Conservation (phyloP, 1,140 invertebrate species). For the Capitella teleta region DNA sequence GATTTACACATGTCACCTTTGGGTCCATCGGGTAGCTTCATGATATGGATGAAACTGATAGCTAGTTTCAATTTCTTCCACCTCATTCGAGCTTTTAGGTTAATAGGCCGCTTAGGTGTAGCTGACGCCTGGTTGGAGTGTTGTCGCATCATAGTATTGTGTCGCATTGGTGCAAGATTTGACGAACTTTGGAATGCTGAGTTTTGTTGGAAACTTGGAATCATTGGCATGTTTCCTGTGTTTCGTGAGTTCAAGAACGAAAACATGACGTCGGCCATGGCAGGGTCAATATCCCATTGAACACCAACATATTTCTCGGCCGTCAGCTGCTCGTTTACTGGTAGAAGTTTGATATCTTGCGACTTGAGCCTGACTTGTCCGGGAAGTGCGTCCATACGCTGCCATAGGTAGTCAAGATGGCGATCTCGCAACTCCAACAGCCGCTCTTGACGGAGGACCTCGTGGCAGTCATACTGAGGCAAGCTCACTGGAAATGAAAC, state of each 20-base stretch:
- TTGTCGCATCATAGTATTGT: neutral
- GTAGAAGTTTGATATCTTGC: constrained; percentile 5
- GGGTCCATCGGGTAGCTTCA: constrained; percentile 11
- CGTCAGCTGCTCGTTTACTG: constrained; percentile 9
- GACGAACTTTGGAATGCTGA: neutral
- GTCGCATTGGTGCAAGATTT: neutral
- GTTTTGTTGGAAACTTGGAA: too few relatives aligned
- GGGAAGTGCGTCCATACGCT: neutral
- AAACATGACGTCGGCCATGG: constrained; percentile 4
- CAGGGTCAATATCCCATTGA: constrained; percentile 9
- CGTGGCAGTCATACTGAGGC: constrained; percentile 10
- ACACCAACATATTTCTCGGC: constrained; percentile 9
- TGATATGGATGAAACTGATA: constrained; percentile 7
- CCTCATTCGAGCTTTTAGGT: neutral
- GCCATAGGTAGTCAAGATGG: constrained; percentile 9
- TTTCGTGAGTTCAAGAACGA: too few relatives aligned
- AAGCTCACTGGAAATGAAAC: constrained; percentile 9
- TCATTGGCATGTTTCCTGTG: too few relatives aligned
- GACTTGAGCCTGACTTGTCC: constrained; percentile 3
- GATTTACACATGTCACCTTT: constrained; percentile 11
- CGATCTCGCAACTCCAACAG: constrained; percentile 10
- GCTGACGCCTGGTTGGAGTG: neutral
- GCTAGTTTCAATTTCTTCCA: constrained; percentile 12
- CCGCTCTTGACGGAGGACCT: constrained; percentile 9
- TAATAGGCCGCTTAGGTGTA: neutral